phyloP scores from a whole-genome alignment of 2,113 vertebrate genomes.

The Saccopteryx leptura region DNA sequence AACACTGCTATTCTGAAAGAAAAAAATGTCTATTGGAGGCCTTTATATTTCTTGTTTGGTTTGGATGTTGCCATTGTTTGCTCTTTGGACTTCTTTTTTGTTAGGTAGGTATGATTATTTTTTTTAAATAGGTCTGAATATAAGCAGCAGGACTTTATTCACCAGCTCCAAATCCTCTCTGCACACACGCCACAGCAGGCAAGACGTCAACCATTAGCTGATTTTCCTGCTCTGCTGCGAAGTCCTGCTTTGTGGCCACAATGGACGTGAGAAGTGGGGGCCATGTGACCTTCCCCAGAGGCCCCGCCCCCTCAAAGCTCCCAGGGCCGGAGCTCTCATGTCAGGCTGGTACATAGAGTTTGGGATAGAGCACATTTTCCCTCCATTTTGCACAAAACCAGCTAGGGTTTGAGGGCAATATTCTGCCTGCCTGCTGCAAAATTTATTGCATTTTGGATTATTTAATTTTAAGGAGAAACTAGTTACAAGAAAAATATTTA shows the following conservation, averaged over 20 bases:
- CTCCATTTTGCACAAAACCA: neutral
- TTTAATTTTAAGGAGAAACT: conserved; percentile 49
- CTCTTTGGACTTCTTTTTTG: conserved; percentile 53
- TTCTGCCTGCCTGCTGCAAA: neutral
- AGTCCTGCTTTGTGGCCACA: conserved; percentile 9
- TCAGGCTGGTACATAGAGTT: neutral
- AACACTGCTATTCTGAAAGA: conserved; percentile 73
- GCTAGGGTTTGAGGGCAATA: neutral
- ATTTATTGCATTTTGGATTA: neutral
- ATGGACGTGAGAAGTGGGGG: neutral
- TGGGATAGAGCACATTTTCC: neutral
- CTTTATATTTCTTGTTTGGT: conserved; percentile 69
- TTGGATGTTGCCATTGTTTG: conserved; percentile 66
- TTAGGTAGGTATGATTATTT: neutral
- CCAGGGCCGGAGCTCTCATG: neutral
- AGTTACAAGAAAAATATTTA: conserved; percentile 56
- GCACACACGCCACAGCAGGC: neutral
- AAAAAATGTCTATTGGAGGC: conserved; percentile 60
- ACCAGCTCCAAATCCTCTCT: neutral
- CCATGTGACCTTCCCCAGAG: neutral
- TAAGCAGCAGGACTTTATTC: conserved; percentile 32
- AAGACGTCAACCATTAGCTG: neutral
- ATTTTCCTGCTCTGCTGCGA: neutral
- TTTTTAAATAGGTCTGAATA: conserved; percentile 59
- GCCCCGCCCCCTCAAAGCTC: no score